Evolutionary conservation across 2,113 vertebrate species (phyloP).

Genomic region (Anarrhichthys ocellatus): DNA sequence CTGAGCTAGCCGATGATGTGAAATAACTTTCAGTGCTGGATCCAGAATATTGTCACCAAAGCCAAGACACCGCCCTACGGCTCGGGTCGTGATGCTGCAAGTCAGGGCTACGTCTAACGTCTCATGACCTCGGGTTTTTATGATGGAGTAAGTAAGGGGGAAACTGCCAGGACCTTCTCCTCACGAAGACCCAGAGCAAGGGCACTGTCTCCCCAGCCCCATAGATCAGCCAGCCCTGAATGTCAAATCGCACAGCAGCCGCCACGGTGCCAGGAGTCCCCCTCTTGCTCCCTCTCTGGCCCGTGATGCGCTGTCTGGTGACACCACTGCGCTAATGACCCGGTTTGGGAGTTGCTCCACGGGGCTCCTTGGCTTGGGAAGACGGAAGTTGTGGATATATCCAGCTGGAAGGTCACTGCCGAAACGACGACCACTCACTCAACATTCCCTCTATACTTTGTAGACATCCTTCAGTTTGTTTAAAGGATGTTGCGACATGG

Average conservation of each 20-base stretch:
- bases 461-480: conserved; percentile 55
- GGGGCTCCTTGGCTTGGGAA: conserved; percentile 83
- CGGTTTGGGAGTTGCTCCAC: conserved; percentile 81
- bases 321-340: conserved; percentile 86
- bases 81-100: conserved; percentile 25
- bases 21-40: conserved; percentile 10
- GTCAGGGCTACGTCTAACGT: conserved; percentile 28
- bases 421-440: conserved; percentile 69
- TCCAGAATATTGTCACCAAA: conserved; percentile 25
- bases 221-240: conserved; percentile 87
- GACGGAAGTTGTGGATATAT: conserved; percentile 83
- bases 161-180: conserved; percentile 80
- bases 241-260: conserved; percentile 85
- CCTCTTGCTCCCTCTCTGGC: conserved; percentile 81
- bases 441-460: conserved; percentile 54
- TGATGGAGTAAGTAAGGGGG: conserved; percentile 77
- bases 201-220: conserved; percentile 84
- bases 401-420: conserved; percentile 84
- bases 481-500: conserved; percentile 12
- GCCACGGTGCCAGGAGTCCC: conserved; percentile 82
- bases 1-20: neutral
- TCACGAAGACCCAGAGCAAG: conserved; percentile 84
- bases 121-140: conserved; percentile 59
- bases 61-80: conserved; percentile 6
- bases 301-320: conserved; percentile 85